phyloP scores from a whole-genome alignment of 2,888 invertebrate genomes.

The Branchinecta sandiegonensis region DNA sequence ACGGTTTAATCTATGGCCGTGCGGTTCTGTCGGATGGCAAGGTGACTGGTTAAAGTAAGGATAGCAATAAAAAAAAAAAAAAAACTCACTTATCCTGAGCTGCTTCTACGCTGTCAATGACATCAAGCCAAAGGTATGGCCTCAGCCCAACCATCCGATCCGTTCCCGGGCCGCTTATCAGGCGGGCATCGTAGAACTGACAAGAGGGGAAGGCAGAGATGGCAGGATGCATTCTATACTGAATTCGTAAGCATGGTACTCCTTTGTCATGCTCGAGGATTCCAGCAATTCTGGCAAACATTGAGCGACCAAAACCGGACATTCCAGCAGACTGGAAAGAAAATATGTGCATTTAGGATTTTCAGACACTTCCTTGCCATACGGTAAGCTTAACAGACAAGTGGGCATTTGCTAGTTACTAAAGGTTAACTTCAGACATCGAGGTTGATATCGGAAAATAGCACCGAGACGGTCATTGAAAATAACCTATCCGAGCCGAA shows the following conservation, averaged over 20 bases:
- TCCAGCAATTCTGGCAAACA: conserved; percentile 51
- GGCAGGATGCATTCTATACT: conserved; percentile 72
- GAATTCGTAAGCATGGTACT: conserved; percentile 34
- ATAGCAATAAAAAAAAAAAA: conserved; percentile 26
- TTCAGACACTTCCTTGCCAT: no score
- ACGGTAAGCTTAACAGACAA: no score
- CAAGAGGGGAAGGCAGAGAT: conserved; percentile 65
- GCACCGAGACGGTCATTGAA: no score
- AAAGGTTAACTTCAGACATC: no score
- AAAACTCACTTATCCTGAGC: conserved; percentile 22
- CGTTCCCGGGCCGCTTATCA: conserved; percentile 33
- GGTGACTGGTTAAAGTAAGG: background rate
- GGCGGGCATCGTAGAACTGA: conserved; percentile 48
- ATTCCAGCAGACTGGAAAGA: conserved; percentile 49
- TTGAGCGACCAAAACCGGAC: conserved; percentile 53
- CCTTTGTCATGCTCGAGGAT: background rate
- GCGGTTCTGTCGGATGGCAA: no score
- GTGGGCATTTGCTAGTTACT: no score
- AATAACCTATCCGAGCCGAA: no score
- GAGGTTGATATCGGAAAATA: no score
- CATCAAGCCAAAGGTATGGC: conserved; percentile 42
- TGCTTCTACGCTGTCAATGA: conserved; percentile 22
- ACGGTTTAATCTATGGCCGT: no score
- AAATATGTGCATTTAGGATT: no score
- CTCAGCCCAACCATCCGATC: conserved; percentile 35